A percentile compares a stretch with the other conserved stretches of the same genome.
Evolutionary conservation across 2,797 vertebrate genomes (phyloP).

Genomic region (Limosa lapponica): DNA sequence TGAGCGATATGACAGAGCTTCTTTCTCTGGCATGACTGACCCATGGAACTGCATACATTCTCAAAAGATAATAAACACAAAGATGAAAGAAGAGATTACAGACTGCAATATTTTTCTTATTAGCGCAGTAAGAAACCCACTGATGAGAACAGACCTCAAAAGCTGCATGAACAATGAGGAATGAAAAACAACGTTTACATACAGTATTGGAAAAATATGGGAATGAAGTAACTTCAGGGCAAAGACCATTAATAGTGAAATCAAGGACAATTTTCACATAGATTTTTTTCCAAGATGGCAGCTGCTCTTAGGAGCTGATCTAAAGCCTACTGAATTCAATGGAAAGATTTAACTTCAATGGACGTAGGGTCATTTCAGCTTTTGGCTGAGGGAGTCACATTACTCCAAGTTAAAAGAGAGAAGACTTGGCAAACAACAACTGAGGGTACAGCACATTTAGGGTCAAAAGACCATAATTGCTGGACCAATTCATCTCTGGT

Average conservation of each 20-base stretch:
- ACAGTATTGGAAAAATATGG: constrained; percentile 17
- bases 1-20: background rate
- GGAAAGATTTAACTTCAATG: constrained; percentile 21
- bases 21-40: constrained; percentile 1
- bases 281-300: constrained; percentile 19
- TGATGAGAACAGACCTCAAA: constrained; percentile 33
- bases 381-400: background rate
- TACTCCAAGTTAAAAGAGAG: constrained; percentile 1
- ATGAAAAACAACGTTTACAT: constrained; percentile 11
- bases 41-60: background rate
- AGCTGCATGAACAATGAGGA: constrained; percentile 19
- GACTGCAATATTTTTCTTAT: constrained; percentile 37
- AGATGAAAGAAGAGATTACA: constrained; percentile 41
- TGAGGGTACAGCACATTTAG: background rate
- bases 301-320: background rate
- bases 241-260: constrained; percentile 10
- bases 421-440: background rate
- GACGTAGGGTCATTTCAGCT: background rate
- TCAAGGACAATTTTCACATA: constrained; percentile 24
- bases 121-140: background rate
- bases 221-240: background rate
- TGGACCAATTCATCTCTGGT: background rate
- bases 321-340: constrained; percentile 24
- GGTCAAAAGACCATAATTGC: background rate
- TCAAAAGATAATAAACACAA: constrained; percentile 28